Conservation (phyloP, 2,797 vertebrate genomes). For the Rhynchonycteris naso region DNA sequence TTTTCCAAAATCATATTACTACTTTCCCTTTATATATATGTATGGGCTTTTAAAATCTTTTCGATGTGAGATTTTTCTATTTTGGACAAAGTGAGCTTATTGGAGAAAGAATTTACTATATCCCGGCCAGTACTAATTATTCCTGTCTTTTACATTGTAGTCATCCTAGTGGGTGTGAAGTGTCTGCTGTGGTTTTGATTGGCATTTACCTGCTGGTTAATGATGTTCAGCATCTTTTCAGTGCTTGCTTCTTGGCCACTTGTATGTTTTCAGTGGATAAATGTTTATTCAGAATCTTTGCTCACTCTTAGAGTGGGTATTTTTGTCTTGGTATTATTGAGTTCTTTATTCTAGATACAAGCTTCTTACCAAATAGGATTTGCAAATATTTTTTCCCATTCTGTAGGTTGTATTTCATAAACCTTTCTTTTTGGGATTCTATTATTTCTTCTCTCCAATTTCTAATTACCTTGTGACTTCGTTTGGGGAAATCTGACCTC, state of each 20-base stretch:
- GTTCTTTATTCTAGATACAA: not conserved
- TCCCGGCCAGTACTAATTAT: not conserved
- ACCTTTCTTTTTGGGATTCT: conserved; percentile 38
- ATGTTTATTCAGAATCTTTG: conserved; percentile 24
- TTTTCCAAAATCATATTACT: conserved; percentile 37
- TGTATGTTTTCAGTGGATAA: not conserved
- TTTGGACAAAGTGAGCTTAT: not conserved
- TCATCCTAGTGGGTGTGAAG: not conserved
- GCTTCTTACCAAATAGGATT: not conserved
- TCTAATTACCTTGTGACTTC: not conserved
- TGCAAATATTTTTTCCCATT: not conserved
- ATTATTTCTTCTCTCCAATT: not conserved
- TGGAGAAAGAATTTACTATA: conserved; percentile 10
- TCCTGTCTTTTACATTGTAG: not conserved
- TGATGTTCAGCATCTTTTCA: not conserved
- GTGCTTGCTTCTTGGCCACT: not conserved
- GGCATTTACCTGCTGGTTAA: not conserved
- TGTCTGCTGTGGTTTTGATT: conserved; percentile 20
- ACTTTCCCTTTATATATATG: not conserved
- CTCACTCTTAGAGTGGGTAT: not conserved
- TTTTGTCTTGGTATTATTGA: conserved; percentile 20
- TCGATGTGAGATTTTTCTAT: conserved; percentile 6
- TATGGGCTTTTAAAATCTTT: not conserved
- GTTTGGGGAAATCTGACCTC: not conserved
- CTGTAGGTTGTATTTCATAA: not conserved